Base-by-base conservation (phyloP, 2,888 invertebrate species). In the Tinea trinotella region DNA sequence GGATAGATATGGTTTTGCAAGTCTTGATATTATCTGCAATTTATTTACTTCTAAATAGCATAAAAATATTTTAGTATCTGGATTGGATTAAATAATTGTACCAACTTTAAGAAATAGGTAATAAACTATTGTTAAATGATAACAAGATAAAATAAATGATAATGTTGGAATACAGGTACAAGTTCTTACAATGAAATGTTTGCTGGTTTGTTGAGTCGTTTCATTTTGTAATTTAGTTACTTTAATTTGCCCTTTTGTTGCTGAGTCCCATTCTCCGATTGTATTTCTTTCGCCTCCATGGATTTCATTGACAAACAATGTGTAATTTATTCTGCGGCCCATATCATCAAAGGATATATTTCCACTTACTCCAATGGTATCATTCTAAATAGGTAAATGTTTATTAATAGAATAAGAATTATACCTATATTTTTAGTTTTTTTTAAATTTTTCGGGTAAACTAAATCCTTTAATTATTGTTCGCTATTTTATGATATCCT, bases 1-100 rank as follows among this genome's bases (percentile, higher is more conserved):
- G 87, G 90, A 91, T 56, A 92, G 90, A 68, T 93, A 95, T 0
- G 95, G 95, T 52, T 90, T 88, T 60, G 91, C 92, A 78, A 90
- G 72, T 59, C 90, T 88, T 0, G 93, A 91, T 55, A 92, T 91
- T 20, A 85, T 66, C 85, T 85, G 59, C n/a, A 58, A 49, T 49
- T 49, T 53, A 12, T 10, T 30, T 30, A 10, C 10, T 6, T 30
- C 7, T 30, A 30, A 6, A 10, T 30, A 30, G 6, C 10, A n/a
- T n/a, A n/a, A n/a, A 30, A 30, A 30, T 30, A 10, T 30, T 30
- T 7, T 7, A 30, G 30, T 30, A 30, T 30, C n/a, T n/a, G n/a
- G n/a, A n/a, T n/a, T n/a, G n/a, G n/a, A n/a, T n/a, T n/a, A n/a
- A n/a, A n/a, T n/a, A n/a, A n/a, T n/a, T n/a, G n/a, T n/a, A n/a